Evolutionary conservation across 2,113 vertebrate species (phyloP), one percentile per base, ranked within the genome.

Genomic region (Chaetodon auriga): DNA sequence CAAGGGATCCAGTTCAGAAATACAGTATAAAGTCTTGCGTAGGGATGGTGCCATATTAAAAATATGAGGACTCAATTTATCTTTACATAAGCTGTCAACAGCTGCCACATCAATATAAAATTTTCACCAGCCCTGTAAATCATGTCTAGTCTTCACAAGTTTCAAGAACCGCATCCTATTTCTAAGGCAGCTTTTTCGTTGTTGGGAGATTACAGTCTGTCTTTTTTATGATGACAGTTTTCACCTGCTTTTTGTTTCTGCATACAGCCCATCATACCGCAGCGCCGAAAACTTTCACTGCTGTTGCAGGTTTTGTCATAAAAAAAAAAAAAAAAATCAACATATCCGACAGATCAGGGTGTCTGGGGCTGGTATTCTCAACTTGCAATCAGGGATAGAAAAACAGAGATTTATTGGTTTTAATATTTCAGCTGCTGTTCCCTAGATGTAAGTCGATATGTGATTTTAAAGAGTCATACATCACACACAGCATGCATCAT

Each of bases 131-230:
- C 53, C 7, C 21, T 53, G 41, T 46, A 77, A 80, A 69, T 84
- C 38, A 53, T 5, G 30, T 63, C 25, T 62, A 6, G 48, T 54
- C 78, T 53, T 63, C 41, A 9, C 41, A 21, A 23, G 14, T 84
- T 78, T 35, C 13, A 48, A 23, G 9, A 76, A 30, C 61, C 1
- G 4, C 43, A 48, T 74, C 71, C n/a, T 21, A 66, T 81, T 72
- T 85, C 51, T 18, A 1, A 65, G 55, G 36, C 25, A 14, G 46
- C 51, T 65, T 66, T 30, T 68, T 62, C 35, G 55, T 65, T 75
- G 65, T 60, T 58, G 38, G 23, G 53, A 86, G 75, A 82, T 80
- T 65, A 79, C 82, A 80, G 69, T 73, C 60, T 58, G 41, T 86
- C 51, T 80, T 25, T 55, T 78, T 83, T 46, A 62, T 65, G 46